These are phyloP conservation scores for Sebastiscus albofasciatus DNA, from an alignment of 2,797 vertebrate species.

Conservation along the genomic window DNA sequence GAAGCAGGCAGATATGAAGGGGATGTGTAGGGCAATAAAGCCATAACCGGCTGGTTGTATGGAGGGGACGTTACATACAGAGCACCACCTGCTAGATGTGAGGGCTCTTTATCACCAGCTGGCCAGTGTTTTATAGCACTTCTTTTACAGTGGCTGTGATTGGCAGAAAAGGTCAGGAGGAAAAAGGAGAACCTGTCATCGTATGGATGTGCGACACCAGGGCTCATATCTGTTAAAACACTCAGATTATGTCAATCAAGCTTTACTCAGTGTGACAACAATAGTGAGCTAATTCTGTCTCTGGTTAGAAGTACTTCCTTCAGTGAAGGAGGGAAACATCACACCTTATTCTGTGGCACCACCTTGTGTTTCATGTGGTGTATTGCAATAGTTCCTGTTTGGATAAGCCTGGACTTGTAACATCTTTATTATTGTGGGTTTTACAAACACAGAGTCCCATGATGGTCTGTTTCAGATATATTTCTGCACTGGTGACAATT, in stretches of 20 bases:
- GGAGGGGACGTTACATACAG: constrained; percentile 73
- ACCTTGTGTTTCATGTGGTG: constrained; percentile 49
- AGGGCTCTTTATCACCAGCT: constrained; percentile 80
- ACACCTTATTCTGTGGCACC: constrained; percentile 65
- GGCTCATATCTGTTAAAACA: constrained; percentile 24
- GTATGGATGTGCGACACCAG: constrained; percentile 21
- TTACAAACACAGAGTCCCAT: background rate
- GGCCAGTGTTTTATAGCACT: constrained; percentile 79
- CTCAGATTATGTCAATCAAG: constrained; percentile 10
- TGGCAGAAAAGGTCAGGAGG: constrained; percentile 71
- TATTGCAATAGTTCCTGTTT: background rate
- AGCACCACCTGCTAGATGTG: constrained; percentile 82
- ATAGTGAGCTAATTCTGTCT: background rate
- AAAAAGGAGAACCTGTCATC: constrained; percentile 63
- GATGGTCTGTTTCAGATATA: background rate
- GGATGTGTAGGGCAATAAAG: constrained; percentile 83
- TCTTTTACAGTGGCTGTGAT: constrained; percentile 76
- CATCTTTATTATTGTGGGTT: accelerated
- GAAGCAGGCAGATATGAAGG: constrained; percentile 77
- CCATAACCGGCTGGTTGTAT: constrained; percentile 79
- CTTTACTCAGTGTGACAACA: background rate
- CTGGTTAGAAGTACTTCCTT: background rate
- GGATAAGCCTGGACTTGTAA: background rate
- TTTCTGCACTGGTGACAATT: background rate
- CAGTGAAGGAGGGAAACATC: background rate